Evolutionary conservation across 2,888 invertebrate genomes (phyloP).

Genomic region (Acanthococcus lagerstroemiae): DNA sequence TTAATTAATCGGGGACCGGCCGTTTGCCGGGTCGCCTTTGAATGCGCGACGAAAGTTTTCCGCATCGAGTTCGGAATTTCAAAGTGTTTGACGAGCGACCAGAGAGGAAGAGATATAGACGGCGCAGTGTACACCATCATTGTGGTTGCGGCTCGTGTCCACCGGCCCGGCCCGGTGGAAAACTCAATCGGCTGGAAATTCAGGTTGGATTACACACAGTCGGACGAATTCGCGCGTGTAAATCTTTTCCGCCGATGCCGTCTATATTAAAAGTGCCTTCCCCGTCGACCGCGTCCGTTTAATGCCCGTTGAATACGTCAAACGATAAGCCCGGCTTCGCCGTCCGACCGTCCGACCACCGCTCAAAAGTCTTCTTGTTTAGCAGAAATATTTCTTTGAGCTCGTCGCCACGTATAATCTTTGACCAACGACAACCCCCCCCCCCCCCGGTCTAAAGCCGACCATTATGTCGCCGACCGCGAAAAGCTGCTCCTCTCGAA

Average conservation of each 20-base stretch:
- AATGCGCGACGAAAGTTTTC: not conserved
- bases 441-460: too few species aligned
- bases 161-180: not conserved
- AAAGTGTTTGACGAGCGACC: constrained; percentile 16
- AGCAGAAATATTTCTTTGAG: not conserved
- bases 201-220: constrained; percentile 16
- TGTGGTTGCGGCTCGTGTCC: constrained; percentile 22
- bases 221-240: constrained; percentile 18
- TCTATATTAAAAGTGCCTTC: too few species aligned
- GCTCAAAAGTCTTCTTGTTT: not conserved
- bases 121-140: too few species aligned
- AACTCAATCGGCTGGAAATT: constrained; percentile 26
- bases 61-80: constrained; percentile 3
- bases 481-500: too few species aligned
- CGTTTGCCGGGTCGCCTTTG: too few species aligned
- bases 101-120: not conserved
- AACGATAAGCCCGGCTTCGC: not conserved
- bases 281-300: too few species aligned
- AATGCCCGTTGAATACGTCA: too few species aligned
- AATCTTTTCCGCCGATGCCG: not conserved
- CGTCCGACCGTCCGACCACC: too few species aligned
- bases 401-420: too few species aligned
- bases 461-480: too few species aligned
- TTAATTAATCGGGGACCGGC: constrained; percentile 17
- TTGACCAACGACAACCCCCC: too few species aligned